Percentiles rank a stretch among this genome's conserved stretches.
These are phyloP conservation scores for Eupelmus urozonus DNA, from an alignment of 2,888 invertebrate genomes.

Conservation along the genomic window DNA sequence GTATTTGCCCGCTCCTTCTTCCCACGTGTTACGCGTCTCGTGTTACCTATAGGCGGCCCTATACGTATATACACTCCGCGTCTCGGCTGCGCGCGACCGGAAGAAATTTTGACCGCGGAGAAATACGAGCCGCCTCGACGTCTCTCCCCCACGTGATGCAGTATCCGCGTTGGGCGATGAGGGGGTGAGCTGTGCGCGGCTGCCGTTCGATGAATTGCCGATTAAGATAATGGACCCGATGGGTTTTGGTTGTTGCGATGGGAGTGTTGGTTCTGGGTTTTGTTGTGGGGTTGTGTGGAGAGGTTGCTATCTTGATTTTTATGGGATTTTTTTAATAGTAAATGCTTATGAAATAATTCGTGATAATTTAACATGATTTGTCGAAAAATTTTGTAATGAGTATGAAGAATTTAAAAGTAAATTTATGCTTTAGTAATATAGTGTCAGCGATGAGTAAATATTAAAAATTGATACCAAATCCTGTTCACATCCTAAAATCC, in stretches of 20 bases:
- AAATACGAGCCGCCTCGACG: slow-evolving; percentile 59
- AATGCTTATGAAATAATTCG: background rate
- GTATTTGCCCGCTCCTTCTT: slow-evolving; percentile 71
- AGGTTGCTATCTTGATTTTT: too few relatives aligned
- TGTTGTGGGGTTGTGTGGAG: too few relatives aligned
- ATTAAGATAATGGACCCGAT: slow-evolving; percentile 20
- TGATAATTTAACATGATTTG: background rate
- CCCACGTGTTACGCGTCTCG: slow-evolving; percentile 71
- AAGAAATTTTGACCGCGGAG: slow-evolving; percentile 73
- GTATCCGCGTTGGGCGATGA: background rate
- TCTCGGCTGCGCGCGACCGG: slow-evolving; percentile 61
- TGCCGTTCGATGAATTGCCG: slow-evolving; percentile 25
- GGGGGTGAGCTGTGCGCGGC: background rate
- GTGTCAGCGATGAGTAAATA: too few relatives aligned
- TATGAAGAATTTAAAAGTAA: too few relatives aligned
- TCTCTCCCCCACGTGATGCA: background rate
- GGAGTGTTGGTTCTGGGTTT: background rate
- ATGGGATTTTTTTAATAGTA: background rate
- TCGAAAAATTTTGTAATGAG: too few relatives aligned
- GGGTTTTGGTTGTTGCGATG: background rate
- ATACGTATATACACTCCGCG: background rate
- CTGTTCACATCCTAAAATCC: background rate
- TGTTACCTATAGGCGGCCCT: slow-evolving; percentile 17
- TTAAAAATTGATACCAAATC: background rate
- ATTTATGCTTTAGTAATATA: too few relatives aligned